A percentile compares a stretch with the other conserved stretches of the same genome.
phyloP scores from a whole-genome alignment of 1,140 invertebrate species.

The Musca domestica region DNA sequence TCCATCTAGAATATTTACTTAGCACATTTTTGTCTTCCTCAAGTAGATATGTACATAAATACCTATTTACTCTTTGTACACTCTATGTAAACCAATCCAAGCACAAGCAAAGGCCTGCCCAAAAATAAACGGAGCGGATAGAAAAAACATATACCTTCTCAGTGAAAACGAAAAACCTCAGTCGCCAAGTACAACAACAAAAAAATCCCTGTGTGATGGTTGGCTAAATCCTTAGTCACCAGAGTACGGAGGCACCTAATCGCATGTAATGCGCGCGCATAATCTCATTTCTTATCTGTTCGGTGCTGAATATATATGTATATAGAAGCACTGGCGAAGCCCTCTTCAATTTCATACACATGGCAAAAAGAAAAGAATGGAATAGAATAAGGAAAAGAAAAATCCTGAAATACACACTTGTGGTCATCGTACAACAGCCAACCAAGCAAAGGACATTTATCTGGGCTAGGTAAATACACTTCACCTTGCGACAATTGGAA shows the following conservation, averaged over 20 bases:
- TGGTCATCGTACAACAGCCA: background rate
- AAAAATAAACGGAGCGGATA: background rate
- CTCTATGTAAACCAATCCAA: too few relatives aligned
- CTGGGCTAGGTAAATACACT: background rate
- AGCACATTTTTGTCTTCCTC: too few relatives aligned
- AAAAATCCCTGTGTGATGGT: slow-evolving; percentile 38
- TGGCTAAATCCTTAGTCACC: slow-evolving; percentile 48
- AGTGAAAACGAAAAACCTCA: background rate
- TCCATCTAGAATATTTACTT: too few relatives aligned
- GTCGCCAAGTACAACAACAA: background rate
- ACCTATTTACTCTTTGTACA: too few relatives aligned
- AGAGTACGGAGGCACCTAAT: slow-evolving; percentile 42
- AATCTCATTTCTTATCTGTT: slow-evolving; percentile 50
- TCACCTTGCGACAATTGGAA: too few relatives aligned
- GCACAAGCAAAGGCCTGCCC: background rate
- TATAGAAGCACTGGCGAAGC: too few relatives aligned
- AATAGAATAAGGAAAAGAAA: too few relatives aligned
- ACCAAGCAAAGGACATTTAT: slow-evolving; percentile 1
- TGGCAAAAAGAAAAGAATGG: too few relatives aligned
- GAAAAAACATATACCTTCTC: background rate
- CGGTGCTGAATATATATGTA: too few relatives aligned
- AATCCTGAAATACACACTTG: background rate
- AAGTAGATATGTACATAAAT: too few relatives aligned
- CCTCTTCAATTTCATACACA: too few relatives aligned
- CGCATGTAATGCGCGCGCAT: slow-evolving; percentile 55